Evolutionary conservation across 2,113 vertebrate genomes (phyloP).

Genomic region (Sarotherodon lohbergeri): DNA sequence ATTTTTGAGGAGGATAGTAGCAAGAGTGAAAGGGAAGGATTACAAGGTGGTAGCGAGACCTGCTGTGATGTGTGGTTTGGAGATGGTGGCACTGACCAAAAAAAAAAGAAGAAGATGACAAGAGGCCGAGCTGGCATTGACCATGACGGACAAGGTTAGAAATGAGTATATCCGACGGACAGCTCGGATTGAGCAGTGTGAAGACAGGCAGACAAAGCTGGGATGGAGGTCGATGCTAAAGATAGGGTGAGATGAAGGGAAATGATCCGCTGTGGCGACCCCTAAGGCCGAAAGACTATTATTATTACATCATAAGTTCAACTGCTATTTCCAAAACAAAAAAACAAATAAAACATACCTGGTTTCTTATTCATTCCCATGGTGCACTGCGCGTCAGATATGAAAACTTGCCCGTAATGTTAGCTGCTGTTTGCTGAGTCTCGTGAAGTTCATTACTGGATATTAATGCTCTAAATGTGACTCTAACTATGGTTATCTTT

Average conservation of each 20-base stretch:
- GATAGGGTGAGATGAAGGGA: neutral
- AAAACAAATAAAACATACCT: neutral
- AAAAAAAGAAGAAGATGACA: neutral
- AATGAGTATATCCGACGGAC: neutral
- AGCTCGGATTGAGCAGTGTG: neutral
- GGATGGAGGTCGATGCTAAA: neutral
- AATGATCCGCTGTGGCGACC: neutral
- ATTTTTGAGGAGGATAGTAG: neutral
- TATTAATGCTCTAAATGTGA: neutral
- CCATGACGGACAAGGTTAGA: neutral
- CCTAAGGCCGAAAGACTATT: neutral
- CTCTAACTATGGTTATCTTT: neutral
- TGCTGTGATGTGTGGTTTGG: neutral
- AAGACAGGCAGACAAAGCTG: neutral
- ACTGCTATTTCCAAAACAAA: neutral
- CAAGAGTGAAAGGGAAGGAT: neutral
- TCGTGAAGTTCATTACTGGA: neutral
- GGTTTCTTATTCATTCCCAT: neutral
- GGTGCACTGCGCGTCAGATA: neutral
- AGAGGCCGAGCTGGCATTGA: neutral
- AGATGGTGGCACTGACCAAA: neutral
- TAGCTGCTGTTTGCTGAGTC: neutral
- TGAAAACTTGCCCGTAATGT: neutral
- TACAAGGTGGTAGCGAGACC: neutral
- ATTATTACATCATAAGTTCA: neutral